Evolutionary conservation across 1,140 invertebrate genomes (phyloP).

Genomic region (Amphibalanus amphitrite): DNA sequence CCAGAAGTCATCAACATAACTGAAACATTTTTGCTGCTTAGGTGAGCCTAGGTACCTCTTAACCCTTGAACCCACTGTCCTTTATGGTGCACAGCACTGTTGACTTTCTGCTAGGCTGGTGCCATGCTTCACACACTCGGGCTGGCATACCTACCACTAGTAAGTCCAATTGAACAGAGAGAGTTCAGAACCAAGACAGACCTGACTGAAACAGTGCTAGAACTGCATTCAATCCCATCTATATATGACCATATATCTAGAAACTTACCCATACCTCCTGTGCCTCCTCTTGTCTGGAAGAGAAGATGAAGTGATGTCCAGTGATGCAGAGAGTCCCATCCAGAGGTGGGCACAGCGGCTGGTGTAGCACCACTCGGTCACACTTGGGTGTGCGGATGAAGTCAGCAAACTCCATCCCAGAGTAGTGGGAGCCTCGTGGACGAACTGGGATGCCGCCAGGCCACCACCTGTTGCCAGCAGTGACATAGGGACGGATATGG

Average conservation of each 20-base stretch:
- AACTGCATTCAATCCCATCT: not conserved
- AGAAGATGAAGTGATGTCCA: conserved; percentile 80
- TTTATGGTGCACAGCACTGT: no score
- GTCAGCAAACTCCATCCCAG: conserved; percentile 75
- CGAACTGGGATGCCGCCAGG: not conserved
- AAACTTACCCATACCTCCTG: conserved; percentile 76
- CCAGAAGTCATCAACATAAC: no score
- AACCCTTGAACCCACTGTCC: no score
- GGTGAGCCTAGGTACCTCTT: no score
- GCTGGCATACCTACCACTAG: no score
- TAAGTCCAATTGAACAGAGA: not conserved
- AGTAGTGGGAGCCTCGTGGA: not conserved
- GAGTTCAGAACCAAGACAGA: not conserved
- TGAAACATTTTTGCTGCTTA: no score
- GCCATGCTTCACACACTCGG: no score
- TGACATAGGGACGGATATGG: no score
- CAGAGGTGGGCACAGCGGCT: conserved; percentile 41
- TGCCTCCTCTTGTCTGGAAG: conserved; percentile 53
- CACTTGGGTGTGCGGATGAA: conserved; percentile 75
- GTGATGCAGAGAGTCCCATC: conserved; percentile 86
- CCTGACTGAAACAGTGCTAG: not conserved
- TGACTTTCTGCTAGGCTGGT: no score
- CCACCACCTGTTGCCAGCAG: not conserved
- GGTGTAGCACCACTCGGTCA: conserved; percentile 61
- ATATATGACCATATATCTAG: no score